phyloP scores from a whole-genome alignment of 2,888 invertebrate species.

The Lydus trimaculatus region DNA sequence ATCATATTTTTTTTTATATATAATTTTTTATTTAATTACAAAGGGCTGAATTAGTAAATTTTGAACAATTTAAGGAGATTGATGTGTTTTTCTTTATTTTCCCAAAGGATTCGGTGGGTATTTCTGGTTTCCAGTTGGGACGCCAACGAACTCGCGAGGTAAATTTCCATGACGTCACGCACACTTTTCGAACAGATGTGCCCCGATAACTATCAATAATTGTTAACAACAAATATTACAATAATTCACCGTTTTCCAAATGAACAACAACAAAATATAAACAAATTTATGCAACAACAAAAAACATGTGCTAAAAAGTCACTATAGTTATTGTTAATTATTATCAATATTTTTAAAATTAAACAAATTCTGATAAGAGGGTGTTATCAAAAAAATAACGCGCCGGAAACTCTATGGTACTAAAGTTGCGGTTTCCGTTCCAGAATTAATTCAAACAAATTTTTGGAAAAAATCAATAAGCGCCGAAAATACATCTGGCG shows the following conservation, averaged over 20 bases:
- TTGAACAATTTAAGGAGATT: no score
- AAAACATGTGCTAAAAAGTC: neutral
- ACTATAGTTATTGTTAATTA: neutral
- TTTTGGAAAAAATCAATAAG: slow-evolving; percentile 3
- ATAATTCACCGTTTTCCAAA: neutral
- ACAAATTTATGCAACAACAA: neutral
- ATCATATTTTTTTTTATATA: no score
- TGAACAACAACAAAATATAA: neutral
- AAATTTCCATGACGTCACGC: slow-evolving; percentile 36
- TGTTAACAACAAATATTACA: neutral
- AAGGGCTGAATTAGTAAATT: no score
- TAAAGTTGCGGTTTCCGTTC: slow-evolving; percentile 4
- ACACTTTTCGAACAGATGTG: slow-evolving; percentile 3
- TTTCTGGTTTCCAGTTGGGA: neutral
- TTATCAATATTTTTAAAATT: neutral
- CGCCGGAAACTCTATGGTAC: neutral
- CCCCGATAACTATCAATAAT: neutral
- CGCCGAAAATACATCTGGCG: no score
- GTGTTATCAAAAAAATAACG: neutral
- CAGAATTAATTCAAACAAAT: neutral
- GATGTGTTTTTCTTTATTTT: neutral
- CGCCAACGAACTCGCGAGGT: slow-evolving; percentile 15
- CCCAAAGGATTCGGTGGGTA: neutral
- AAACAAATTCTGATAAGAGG: neutral
- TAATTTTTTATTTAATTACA: no score